Evolutionary conservation across 2,888 invertebrate genomes (phyloP).

Genomic region (Sphinx pinastri): DNA sequence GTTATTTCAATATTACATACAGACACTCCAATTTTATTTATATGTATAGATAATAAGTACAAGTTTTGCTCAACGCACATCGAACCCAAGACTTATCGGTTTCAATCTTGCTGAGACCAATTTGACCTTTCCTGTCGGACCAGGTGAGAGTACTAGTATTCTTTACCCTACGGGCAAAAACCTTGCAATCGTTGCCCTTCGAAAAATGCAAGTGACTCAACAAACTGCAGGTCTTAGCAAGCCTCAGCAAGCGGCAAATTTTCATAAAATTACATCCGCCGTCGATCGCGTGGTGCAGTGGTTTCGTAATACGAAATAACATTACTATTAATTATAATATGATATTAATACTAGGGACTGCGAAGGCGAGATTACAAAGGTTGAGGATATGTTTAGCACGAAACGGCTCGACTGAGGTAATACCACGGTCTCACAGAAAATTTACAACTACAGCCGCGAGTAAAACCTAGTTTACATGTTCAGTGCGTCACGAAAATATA

Average conservation of each 20-base stretch:
- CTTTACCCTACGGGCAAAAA: background rate
- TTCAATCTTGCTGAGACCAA: too few relatives aligned
- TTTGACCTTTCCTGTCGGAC: background rate
- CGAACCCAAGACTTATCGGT: too few relatives aligned
- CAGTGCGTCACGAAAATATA: too few relatives aligned
- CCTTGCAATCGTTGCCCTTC: background rate
- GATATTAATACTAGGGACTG: background rate
- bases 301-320: constrained; percentile 14
- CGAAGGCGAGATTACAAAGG: background rate
- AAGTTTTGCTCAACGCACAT: too few relatives aligned
- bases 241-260: background rate
- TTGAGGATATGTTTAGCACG: background rate
- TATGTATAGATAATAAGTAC: too few relatives aligned
- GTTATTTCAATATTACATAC: too few relatives aligned
- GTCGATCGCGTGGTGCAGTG: background rate
- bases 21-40: too few relatives aligned
- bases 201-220: constrained; percentile 15
- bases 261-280: constrained; percentile 14
- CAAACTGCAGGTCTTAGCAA: background rate
- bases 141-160: background rate
- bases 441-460: too few relatives aligned
- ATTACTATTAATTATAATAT: background rate
- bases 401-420: too few relatives aligned
- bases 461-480: too few relatives aligned
- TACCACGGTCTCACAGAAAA: too few relatives aligned